These are phyloP conservation scores for Trichogramma evanescens DNA, from an alignment of 2,888 invertebrate genomes.

Conservation along the genomic window DNA sequence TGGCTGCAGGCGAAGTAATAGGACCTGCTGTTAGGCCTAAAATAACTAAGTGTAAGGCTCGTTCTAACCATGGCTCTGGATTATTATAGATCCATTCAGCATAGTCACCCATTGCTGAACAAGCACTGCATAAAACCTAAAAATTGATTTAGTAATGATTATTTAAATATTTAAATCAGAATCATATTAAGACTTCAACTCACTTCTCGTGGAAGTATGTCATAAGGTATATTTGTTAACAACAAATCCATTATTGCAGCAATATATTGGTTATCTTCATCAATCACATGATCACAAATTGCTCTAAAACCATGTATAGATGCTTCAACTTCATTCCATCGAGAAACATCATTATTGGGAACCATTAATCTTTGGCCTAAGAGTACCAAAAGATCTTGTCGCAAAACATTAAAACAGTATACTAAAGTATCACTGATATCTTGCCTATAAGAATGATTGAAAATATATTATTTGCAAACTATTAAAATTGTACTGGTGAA, in stretches of 20 bases:
- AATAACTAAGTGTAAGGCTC: conserved; percentile 62
- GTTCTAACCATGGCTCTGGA: conserved; percentile 57
- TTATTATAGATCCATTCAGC: conserved; percentile 77
- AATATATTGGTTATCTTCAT: conserved; percentile 44
- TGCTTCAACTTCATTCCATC: conserved; percentile 53
- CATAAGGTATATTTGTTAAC: conserved; percentile 37
- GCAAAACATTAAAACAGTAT: conserved; percentile 80
- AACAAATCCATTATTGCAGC: conserved; percentile 49
- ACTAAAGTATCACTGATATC: conserved; percentile 80
- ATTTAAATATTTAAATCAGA: not conserved
- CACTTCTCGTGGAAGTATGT: conserved; percentile 40
- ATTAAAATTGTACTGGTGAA: not conserved
- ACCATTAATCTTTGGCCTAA: conserved; percentile 60
- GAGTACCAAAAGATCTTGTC: conserved; percentile 64
- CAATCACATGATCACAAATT: conserved; percentile 49
- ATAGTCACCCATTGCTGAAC: conserved; percentile 60
- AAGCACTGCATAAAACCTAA: conserved; percentile 39
- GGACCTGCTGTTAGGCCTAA: conserved; percentile 58
- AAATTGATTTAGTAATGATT: not conserved
- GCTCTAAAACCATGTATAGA: conserved; percentile 54
- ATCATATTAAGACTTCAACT: not conserved
- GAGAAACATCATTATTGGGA: conserved; percentile 47
- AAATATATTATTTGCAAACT: not conserved
- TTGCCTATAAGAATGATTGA: conserved; percentile 64
- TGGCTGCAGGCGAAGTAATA: conserved; percentile 70